These are phyloP conservation scores for Xestia rhomboidea DNA, from an alignment of 2,888 invertebrate genomes.

Conservation along the genomic window DNA sequence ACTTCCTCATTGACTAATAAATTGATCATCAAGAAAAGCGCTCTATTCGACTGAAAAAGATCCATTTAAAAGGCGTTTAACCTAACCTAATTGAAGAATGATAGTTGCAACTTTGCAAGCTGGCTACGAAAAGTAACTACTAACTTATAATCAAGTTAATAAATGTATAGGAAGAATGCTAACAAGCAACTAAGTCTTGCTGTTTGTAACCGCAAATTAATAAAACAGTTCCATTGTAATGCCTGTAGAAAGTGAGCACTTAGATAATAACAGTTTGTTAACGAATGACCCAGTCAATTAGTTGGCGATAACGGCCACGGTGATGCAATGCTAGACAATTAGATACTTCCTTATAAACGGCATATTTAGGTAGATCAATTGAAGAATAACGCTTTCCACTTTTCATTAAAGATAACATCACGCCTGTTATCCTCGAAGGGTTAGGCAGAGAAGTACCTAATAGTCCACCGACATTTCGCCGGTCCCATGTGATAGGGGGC, in stretches of 20 bases:
- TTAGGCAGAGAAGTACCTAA: no score
- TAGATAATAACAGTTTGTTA: slow-evolving; percentile 71
- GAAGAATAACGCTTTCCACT: slow-evolving; percentile 3
- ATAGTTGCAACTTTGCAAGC: no score
- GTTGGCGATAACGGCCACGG: slow-evolving; percentile 79
- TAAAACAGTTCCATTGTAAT: slow-evolving; percentile 24
- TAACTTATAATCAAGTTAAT: no score
- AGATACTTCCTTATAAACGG: slow-evolving; percentile 58
- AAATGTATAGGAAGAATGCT: slow-evolving; percentile 1
- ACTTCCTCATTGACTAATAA: no score
- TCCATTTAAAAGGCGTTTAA: not conserved
- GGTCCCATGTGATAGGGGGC: no score
- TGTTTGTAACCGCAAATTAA: slow-evolving; percentile 22
- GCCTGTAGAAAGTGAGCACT: slow-evolving; percentile 49
- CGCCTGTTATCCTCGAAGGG: no score
- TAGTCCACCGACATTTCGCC: no score
- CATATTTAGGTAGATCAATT: slow-evolving; percentile 8
- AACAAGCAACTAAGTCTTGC: slow-evolving; percentile 1
- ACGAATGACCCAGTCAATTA: slow-evolving; percentile 77
- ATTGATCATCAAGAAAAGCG: not conserved
- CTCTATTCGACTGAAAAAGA: not conserved
- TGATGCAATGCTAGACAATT: slow-evolving; percentile 75
- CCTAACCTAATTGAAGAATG: not conserved
- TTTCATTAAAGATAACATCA: not conserved
- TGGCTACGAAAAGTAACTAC: not conserved